Conservation (phyloP, 2,797 vertebrate species). For the Anniella stebbinsi region DNA sequence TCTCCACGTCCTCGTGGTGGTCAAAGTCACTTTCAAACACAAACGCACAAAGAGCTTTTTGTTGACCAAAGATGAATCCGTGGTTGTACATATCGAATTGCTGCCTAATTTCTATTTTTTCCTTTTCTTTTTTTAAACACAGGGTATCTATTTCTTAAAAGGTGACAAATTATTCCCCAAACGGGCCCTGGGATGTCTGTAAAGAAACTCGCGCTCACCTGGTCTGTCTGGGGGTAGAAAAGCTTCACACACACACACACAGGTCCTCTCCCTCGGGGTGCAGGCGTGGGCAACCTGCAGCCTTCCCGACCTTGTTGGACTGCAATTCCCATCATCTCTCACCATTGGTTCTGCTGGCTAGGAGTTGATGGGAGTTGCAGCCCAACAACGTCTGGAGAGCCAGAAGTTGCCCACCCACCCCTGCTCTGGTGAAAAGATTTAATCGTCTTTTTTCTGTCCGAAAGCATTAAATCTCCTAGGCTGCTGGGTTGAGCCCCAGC, state of each 20-base stretch:
- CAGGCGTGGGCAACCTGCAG: neutral
- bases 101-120: neutral
- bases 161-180: neutral
- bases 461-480: too few species aligned
- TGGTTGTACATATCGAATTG: neutral
- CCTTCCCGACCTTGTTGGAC: neutral
- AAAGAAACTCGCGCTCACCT: too few species aligned
- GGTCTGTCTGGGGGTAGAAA: too few species aligned
- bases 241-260: neutral
- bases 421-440: neutral
- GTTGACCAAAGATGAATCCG: slow-evolving; percentile 71
- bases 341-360: too few species aligned
- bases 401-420: neutral
- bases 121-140: fast-evolving
- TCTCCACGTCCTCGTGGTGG: neutral
- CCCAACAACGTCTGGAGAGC: neutral
- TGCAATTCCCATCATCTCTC: too few species aligned
- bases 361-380: neutral
- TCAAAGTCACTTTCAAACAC: neutral
- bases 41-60: slow-evolving; percentile 30
- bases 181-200: too few species aligned
- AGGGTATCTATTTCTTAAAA: neutral
- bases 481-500: neutral
- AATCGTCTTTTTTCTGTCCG: neutral
- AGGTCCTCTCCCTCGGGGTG: neutral